Conservation (phyloP, 2,888 invertebrate genomes). For the Globia sparganii region DNA sequence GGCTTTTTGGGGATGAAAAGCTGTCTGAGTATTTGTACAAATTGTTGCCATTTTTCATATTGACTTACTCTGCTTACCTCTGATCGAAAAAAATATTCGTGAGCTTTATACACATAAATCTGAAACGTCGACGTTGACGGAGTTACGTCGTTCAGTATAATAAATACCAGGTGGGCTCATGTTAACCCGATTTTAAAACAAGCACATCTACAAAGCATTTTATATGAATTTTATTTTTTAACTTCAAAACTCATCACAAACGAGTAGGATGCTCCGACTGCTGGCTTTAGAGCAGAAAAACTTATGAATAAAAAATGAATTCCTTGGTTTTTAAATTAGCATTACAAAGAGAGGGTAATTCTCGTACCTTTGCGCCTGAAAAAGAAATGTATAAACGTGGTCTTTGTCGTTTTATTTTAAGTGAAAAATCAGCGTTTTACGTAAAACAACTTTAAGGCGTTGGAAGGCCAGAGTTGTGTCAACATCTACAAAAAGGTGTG, state of each 20-base stretch:
- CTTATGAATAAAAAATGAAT: constrained; percentile 91
- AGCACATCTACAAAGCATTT: constrained; percentile 72
- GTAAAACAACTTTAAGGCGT: constrained; percentile 53
- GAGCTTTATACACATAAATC: constrained; percentile 52
- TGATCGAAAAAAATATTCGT: constrained; percentile 58
- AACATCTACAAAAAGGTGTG: constrained; percentile 32
- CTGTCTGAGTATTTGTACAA: constrained; percentile 30
- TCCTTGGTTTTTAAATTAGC: constrained; percentile 90
- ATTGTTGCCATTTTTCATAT: constrained; percentile 52
- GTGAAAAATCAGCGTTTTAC: constrained; percentile 83
- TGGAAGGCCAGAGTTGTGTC: constrained; percentile 22
- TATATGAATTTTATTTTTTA: constrained; percentile 78
- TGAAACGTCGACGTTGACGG: constrained; percentile 55
- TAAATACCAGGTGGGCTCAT: constrained; percentile 60
- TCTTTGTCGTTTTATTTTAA: constrained; percentile 85
- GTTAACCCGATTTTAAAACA: constrained; percentile 65
- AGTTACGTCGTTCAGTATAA: constrained; percentile 57
- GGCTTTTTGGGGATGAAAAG: constrained; percentile 25
- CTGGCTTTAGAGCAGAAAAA: constrained; percentile 88
- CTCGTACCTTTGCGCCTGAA: constrained; percentile 86
- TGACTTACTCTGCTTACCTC: constrained; percentile 46
- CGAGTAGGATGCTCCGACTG: constrained; percentile 87
- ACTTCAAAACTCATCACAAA: constrained; percentile 85
- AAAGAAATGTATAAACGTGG: constrained; percentile 86
- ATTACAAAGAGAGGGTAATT: constrained; percentile 90